Base-by-base conservation (phyloP, 2,888 invertebrate genomes). In the Thymelicus sylvestris region DNA sequence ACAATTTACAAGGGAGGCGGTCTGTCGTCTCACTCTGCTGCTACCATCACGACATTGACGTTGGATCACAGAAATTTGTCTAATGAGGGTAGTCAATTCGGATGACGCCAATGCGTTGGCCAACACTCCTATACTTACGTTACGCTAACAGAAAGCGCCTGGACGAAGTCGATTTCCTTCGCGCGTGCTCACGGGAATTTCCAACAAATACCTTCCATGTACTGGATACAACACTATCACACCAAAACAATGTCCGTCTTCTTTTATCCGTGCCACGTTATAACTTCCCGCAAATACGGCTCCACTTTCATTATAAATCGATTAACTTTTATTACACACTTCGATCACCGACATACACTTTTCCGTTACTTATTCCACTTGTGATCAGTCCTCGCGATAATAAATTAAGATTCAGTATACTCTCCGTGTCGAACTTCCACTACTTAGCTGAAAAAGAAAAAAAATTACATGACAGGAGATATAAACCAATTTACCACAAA, bases 201-300 rank as follows among this genome's bases (percentile, higher is more conserved):
- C 89, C 86, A 78, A 79, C 88, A 85, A 78, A 81, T 86, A 82
- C 89, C 92, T 93, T 93, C 93, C 93, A 91, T 88, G 85, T 85
- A 90, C 86, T 89, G 93, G 93, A 93, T 93, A 93, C 93, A 93
- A 93, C 93, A 93, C 93, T 91, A 86, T 85, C 93, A 91, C 89
- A 88, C 92, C 93, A 91, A 83, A 88, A 85, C 87, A 88, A 86
- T 92, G 93, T 93, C 93, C 91, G 74, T 84, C 91, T 76, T 82
- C 89, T 85, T 77, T 60, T 78, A 83, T 85, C 87, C 86, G 77
- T 78, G 77, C 86, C 85, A 78, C 83, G 74, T 78, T 84, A 82
- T 83, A 83, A 83, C 81, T 87, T 90, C 92, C 92, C 92, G 88
- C 78, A 83, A 81, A 80, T 71, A 74, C 75, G 81, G 80, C 83